A percentile compares a stretch with the other conserved stretches of the same genome.
Evolutionary conservation across 2,797 vertebrate species (phyloP).

Genomic region (Mergus octosetaceus): DNA sequence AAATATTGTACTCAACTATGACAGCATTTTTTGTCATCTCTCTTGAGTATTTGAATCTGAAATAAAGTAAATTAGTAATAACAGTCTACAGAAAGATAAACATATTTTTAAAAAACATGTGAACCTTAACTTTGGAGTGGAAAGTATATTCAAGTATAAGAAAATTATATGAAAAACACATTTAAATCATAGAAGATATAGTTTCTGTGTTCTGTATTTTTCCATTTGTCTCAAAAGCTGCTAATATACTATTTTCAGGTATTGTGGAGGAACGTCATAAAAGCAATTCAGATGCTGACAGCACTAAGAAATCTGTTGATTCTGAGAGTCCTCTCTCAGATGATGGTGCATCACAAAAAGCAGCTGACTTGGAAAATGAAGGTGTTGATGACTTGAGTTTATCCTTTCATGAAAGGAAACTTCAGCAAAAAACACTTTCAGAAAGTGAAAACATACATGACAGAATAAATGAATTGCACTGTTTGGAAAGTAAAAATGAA

Average conservation of each 20-base stretch:
- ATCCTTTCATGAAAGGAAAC: conserved; percentile 80
- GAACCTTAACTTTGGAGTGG: too few relatives aligned
- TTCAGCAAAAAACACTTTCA: conserved; percentile 80
- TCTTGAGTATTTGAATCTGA: too few relatives aligned
- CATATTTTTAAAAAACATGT: too few relatives aligned
- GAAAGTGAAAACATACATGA: conserved; percentile 73
- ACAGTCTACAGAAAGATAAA: too few relatives aligned
- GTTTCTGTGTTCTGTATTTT: neutral
- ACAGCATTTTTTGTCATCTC: neutral
- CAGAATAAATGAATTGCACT: conserved; percentile 12
- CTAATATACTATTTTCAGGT: conserved; percentile 45
- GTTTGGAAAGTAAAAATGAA: conserved; percentile 77
- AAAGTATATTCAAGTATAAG: too few relatives aligned
- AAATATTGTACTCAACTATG: neutral
- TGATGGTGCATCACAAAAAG: neutral
- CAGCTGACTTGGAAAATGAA: conserved; percentile 54
- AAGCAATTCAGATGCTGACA: conserved; percentile 54
- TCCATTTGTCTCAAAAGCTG: neutral
- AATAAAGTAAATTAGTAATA: too few relatives aligned
- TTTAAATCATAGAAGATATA: neutral
- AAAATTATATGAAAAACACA: neutral
- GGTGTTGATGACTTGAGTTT: conserved; percentile 77
- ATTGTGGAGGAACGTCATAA: conserved; percentile 55
- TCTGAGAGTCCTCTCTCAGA: neutral
- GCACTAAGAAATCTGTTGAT: conserved; percentile 52